Conservation (phyloP, 2,113 vertebrate species). For the Nycticryphes semicollaris region DNA sequence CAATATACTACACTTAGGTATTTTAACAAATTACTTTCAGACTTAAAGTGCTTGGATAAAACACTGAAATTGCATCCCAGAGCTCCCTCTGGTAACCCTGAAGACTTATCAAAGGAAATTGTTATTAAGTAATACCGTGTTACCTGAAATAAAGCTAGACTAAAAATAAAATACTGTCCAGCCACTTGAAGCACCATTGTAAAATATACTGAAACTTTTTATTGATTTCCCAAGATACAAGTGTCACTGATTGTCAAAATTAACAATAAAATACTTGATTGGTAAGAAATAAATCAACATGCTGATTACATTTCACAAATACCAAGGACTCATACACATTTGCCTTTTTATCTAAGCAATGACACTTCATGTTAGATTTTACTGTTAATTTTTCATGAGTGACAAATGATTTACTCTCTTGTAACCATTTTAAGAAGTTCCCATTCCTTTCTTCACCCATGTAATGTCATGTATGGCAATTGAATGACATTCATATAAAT, state of each 20-base stretch:
- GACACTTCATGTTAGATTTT: background rate
- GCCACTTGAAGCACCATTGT: background rate
- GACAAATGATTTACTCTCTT: background rate
- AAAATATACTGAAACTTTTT: background rate
- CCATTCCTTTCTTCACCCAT: background rate
- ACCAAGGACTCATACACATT: background rate
- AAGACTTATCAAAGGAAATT: background rate
- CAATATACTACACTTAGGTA: background rate
- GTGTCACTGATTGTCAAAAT: background rate
- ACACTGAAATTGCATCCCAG: background rate
- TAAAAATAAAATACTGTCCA: background rate
- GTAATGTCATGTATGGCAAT: fast-evolving
- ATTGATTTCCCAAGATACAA: background rate
- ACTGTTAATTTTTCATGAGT: background rate
- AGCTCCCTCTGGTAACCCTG: background rate
- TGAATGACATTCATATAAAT: background rate
- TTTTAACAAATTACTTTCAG: background rate
- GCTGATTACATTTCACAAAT: background rate
- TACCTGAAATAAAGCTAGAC: background rate
- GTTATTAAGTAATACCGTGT: background rate
- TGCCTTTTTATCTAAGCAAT: background rate
- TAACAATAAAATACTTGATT: background rate
- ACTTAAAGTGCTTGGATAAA: background rate
- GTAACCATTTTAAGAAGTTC: background rate
- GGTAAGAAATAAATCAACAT: background rate